Evolutionary conservation across 2,113 vertebrate species (phyloP), one percentile per base, ranked within the genome.

Genomic region (Atractosteus spatula): DNA sequence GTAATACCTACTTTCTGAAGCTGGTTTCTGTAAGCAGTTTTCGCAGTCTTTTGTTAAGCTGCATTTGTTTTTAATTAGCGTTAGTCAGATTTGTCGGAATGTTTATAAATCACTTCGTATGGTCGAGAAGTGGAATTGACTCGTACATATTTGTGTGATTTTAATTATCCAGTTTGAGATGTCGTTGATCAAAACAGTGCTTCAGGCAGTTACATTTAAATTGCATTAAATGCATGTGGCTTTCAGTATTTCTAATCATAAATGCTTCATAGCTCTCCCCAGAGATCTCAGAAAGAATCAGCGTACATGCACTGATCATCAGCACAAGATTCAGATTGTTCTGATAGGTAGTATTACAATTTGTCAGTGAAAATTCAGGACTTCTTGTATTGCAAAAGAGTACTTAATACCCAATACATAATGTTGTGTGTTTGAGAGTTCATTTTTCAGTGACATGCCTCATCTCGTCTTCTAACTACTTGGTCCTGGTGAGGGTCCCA

Each of bases 21-120:
- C 13, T 14, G 56, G 3, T 59, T 7, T 29, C 41, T 79, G 73
- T 59, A 62, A 75, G 64, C 59, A 45, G 10, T 3, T 47, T 66
- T 62, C 0, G 11, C 4, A 71, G 41, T 62, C 70, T 75, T 29
- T 3, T 62, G 4, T 55, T 64, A 3, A 74, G 7, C 47, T 1
- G 10, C 3, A 57, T 10, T 71, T 71, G 43, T 71, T 72, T 78
- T 56, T 68, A 16, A 68, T 76, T 56, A 78, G 67, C 13, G 71
- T 7, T 41, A 62, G 62, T 57, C 16, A 70, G n/a, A 3, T 79
- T 4, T 71, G 11, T 43, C 66, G 54, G 57, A 72, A 41, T 69
- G 14, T 64, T 64, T 64, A 64, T 64, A 64, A 64, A 64, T 16
- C 62, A 64, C 56, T 59, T 59, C 1, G n/a, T 59, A 13, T 59